Evolutionary conservation across 2,113 vertebrate species (phyloP).

Genomic region (Brachyhypopomus occidentalis): DNA sequence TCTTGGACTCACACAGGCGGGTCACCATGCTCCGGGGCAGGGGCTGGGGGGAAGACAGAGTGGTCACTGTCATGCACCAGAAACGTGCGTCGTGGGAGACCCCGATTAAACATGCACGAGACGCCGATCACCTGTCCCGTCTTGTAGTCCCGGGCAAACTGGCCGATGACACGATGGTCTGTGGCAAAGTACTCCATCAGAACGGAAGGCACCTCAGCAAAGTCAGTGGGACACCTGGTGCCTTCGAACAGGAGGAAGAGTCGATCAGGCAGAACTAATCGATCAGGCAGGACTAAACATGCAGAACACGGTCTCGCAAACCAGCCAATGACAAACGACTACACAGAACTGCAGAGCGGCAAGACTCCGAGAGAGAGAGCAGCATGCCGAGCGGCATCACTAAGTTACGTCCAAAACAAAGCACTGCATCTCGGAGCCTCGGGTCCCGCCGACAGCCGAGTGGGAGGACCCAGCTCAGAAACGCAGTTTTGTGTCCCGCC

Average conservation of each 20-base stretch:
- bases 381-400: too few species aligned
- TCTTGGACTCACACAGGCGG: conserved; percentile 95
- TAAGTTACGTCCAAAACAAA: too few species aligned
- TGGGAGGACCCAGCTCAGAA: too few species aligned
- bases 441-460: too few species aligned
- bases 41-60: conserved; percentile 69
- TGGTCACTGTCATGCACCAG: too few species aligned
- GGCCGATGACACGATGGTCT: conserved; percentile 92
- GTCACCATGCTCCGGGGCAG: conserved; percentile 91
- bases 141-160: conserved; percentile 94
- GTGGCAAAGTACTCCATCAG: conserved; percentile 98
- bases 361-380: background rate
- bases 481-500: too few species aligned
- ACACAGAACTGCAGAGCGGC: background rate
- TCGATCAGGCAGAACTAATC: too few species aligned
- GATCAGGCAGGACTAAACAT: background rate
- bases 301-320: background rate
- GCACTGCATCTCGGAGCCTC: too few species aligned
- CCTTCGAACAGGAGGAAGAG: conserved; percentile 69
- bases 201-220: conserved; percentile 96
- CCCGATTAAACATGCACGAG: background rate
- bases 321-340: background rate
- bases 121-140: conserved; percentile 87
- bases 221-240: conserved; percentile 95
- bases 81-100: background rate